Evolutionary conservation across 2,888 invertebrate species (phyloP).

Genomic region (Lasioglossum leucozonium): DNA sequence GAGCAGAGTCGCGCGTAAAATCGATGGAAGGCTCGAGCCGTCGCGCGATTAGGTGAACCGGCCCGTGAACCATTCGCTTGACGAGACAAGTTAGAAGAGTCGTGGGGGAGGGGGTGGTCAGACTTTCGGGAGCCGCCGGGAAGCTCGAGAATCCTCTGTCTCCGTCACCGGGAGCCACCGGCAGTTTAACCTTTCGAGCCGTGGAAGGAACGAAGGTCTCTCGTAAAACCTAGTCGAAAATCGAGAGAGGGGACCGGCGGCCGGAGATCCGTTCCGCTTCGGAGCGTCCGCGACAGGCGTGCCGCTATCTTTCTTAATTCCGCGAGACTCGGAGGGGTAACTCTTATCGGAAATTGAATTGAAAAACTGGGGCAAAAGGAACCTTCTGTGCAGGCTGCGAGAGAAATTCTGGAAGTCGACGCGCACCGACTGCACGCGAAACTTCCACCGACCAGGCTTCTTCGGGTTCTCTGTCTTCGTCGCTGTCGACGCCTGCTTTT

Average conservation of each 20-base stretch:
- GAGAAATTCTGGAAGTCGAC: background rate
- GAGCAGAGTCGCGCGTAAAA: background rate
- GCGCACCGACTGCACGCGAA: background rate
- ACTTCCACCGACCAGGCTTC: background rate
- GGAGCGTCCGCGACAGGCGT: background rate
- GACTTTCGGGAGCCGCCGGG: background rate
- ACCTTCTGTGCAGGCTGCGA: background rate
- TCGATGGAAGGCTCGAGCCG: background rate
- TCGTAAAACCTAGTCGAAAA: background rate
- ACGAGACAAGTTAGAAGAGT: background rate
- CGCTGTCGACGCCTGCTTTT: background rate
- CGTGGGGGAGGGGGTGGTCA: slow-evolving; percentile 1
- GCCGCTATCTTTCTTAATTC: background rate
- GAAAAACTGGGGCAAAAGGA: background rate
- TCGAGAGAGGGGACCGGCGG: background rate
- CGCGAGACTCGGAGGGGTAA: background rate
- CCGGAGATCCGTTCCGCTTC: background rate
- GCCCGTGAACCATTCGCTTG: background rate
- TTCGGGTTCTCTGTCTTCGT: background rate
- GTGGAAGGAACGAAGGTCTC: background rate
- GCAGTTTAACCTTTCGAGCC: background rate
- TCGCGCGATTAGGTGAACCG: background rate
- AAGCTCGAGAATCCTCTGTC: background rate
- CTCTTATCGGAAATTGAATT: slow-evolving; percentile 11
- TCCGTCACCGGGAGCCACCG: background rate